Base-by-base conservation (phyloP, 2,888 invertebrate genomes). In the Tuta absoluta region DNA sequence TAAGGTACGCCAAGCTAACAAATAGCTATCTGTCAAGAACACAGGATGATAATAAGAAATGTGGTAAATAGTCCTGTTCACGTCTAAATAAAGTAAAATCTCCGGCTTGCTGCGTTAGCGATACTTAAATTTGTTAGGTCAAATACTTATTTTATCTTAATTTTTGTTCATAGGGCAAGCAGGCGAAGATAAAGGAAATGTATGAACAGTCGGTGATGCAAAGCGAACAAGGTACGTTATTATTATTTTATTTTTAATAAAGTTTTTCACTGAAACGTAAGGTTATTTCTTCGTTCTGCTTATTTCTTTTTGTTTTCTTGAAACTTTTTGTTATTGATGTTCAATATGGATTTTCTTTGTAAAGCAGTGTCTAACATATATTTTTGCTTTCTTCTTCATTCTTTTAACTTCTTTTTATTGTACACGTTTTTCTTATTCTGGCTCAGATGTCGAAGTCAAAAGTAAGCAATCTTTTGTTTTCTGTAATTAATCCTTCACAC, bases 131-230 rank as follows among this genome's bases (percentile, higher is more conserved):
- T 28, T 33, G 10, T 33, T 1, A 7, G 11, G 4, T 0, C 11
- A 0, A 51, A 51, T 53, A n/a, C 7, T 28, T 24, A 21, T 17
- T 33, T 10, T 8, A 33, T 33, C 33, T 33, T 33, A 33, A 24
- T 56, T 58, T 62, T 60, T 64, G 65, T 77, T 90, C 90, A 17
- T 85, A 95, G 95, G 97, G 97, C 12, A 97, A 97, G 81, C 97
- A 97, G 88, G 96, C 95, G 0, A 96, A 96, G 78, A 96, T 98
- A 87, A 98, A 97, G 81, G 97, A 97, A 79, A 95, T 96, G 93
- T 98, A 98, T 81, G 97, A 98, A 78, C 97, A 97, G 78, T 97
- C 97, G 0, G 96, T 97, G 0, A 94, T 95, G 73, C 96, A 96
- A 75, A 96, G 95, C 66, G 96, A 96, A 81, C 93, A 94, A 75